A percentile compares a stretch with the other conserved stretches of the same genome.
Evolutionary conservation across 2,113 vertebrate species (phyloP).

Genomic region (Chamaea fasciata): DNA sequence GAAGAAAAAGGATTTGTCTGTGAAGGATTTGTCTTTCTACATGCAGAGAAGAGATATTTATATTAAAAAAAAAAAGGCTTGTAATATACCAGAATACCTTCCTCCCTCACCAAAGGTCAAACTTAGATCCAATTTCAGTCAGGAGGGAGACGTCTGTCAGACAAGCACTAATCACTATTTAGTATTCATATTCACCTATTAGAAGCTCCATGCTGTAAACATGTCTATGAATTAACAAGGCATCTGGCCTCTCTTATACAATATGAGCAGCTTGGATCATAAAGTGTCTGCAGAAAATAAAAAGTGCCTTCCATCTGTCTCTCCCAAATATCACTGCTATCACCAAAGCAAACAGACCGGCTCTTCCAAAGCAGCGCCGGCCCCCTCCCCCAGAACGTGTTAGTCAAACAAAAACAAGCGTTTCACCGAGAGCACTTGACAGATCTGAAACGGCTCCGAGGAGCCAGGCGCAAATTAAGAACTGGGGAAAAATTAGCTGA

Average conservation of each 20-base stretch:
- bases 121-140: constrained; percentile 66
- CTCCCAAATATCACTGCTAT: constrained; percentile 67
- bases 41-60: neutral
- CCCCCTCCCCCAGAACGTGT: constrained; percentile 58
- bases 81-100: constrained; percentile 51
- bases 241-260: constrained; percentile 73
- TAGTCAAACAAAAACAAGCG: constrained; percentile 66
- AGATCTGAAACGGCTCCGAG: constrained; percentile 15
- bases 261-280: constrained; percentile 74
- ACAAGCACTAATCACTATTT: constrained; percentile 73
- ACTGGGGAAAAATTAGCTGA: neutral
- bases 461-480: constrained; percentile 16
- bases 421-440: constrained; percentile 22
- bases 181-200: constrained; percentile 74
- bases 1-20: neutral
- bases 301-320: constrained; percentile 74
- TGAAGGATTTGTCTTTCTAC: neutral
- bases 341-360: constrained; percentile 70
- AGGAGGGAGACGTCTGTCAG: constrained; percentile 70
- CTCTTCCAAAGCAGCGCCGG: constrained; percentile 48
- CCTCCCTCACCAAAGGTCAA: constrained; percentile 64
- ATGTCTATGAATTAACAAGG: constrained; percentile 75
- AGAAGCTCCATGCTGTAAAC: constrained; percentile 69
- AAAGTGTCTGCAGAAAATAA: constrained; percentile 73
- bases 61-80: neutral